A percentile compares a stretch with the other conserved stretches of the same genome.
Conservation (phyloP, 2,797 vertebrate genomes). For the Eutrigla gurnardus region DNA sequence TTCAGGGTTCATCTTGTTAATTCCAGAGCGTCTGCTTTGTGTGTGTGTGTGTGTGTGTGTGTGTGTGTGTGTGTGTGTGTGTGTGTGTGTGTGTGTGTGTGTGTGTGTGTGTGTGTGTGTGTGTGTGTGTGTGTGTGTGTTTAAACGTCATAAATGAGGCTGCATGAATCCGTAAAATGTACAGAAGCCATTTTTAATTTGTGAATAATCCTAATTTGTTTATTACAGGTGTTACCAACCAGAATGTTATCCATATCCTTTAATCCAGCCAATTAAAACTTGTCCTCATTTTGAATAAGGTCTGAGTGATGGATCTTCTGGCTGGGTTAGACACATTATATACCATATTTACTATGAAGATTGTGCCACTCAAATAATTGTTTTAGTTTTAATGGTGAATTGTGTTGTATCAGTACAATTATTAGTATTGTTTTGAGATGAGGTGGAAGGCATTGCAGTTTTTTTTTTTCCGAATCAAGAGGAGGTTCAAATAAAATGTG, state of each 20-base stretch:
- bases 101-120: not conserved
- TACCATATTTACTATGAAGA: not conserved
- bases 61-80: not conserved
- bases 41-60: not conserved
- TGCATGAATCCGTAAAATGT: constrained; percentile 6
- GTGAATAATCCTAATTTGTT: not conserved
- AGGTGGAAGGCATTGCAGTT: not conserved
- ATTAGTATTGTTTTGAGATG: not conserved
- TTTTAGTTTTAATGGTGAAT: not conserved
- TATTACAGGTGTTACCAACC: not conserved
- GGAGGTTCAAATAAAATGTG: not conserved
- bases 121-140: constrained; percentile 4
- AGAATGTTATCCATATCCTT: not conserved
- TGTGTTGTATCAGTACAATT: not conserved
- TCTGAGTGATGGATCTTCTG: not conserved
- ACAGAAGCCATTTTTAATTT: not conserved
- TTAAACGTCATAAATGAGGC: constrained; percentile 2
- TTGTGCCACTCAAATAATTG: not conserved
- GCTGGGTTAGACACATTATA: not conserved
- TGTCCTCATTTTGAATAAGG: not conserved
- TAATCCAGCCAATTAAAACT: not conserved
- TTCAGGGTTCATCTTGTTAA: constrained; percentile 22
- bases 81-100: too few species aligned
- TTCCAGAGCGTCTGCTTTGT: not conserved
- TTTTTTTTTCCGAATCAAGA: not conserved